These are phyloP conservation scores for Spinus olivaceus DNA, from an alignment of 2,797 vertebrate genomes.

Conservation along the genomic window DNA sequence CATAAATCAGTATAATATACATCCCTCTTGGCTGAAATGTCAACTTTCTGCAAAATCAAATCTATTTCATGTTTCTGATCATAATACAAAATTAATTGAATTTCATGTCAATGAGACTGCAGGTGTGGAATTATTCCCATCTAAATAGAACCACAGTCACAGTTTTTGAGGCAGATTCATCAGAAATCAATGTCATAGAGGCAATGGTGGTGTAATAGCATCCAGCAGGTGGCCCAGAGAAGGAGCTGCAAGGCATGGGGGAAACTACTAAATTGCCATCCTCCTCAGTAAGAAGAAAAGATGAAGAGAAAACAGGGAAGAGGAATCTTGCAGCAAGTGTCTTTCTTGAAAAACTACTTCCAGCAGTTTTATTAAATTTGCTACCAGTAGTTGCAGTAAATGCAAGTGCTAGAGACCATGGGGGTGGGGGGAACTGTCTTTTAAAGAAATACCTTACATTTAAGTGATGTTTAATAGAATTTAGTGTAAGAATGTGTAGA, in stretches of 20 bases:
- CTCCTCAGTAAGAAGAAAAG: not conserved
- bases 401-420: not conserved
- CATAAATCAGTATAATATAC: not conserved
- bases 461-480: not conserved
- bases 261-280: not conserved
- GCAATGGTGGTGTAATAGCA: not conserved
- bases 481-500: not conserved
- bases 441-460: not conserved
- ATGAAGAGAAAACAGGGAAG: not conserved
- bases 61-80: not conserved
- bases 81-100: constrained; percentile 6
- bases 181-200: not conserved
- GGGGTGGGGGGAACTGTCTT: not conserved
- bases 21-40: not conserved
- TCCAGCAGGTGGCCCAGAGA: not conserved
- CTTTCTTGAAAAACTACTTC: not conserved
- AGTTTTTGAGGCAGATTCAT: not conserved
- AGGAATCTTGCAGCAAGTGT: not conserved
- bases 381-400: not conserved
- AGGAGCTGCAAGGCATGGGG: not conserved
- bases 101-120: not conserved
- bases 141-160: not conserved
- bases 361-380: not conserved
- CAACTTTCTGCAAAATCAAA: not conserved
- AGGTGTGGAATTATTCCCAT: not conserved